Evolutionary conservation across 1,140 invertebrate species (phyloP), one percentile per base, ranked within the genome.

Genomic region (Pseudachorutes palmiensis): DNA sequence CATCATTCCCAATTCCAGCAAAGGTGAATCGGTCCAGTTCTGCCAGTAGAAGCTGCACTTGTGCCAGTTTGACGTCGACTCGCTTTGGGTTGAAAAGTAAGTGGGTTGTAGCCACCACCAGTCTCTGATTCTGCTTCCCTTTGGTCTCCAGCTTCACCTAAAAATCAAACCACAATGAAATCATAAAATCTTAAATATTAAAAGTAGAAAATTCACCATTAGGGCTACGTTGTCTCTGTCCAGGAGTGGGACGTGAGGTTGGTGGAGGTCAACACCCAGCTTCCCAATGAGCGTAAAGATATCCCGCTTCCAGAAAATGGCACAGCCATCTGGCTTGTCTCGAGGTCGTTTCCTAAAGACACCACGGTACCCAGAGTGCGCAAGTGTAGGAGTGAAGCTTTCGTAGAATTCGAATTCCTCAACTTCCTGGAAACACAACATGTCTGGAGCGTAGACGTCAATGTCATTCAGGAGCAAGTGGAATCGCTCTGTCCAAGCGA

Each of bases 91-190:
- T 97, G 76, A 89, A 98, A 3, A 97, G 79, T n/a, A 98, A 80
- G 80, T 98, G 95, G 0, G 94, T 97, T 2, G 91, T 98, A 2
- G 91, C 91, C 0, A 97, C 83, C 30, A 91, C 83, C 59, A 93
- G 77, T 26, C 51, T 9, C 24, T 55, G 51, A 12, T 9, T 85
- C 78, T 3, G 78, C 79, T 0, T 77, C 24, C 28, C 48, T 55
- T 58, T 70, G 48, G 1, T 75, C 24, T 55, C 51, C 14, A 55
- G 51, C 24, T 55, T 55, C 9, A 41, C 36, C 36, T 41, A 41
- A 5, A 5, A 5, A 41, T n/a, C n/a, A 41, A 41, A 41, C 36
- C 5, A 41, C 36, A 41, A n/a, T n/a, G n/a, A n/a, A n/a, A n/a
- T n/a, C n/a, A n/a, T n/a, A n/a, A n/a, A n/a, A n/a, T n/a, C n/a